Evolutionary conservation across 1,140 invertebrate species (phyloP).

Genomic region (Diorhabda sublineata): DNA sequence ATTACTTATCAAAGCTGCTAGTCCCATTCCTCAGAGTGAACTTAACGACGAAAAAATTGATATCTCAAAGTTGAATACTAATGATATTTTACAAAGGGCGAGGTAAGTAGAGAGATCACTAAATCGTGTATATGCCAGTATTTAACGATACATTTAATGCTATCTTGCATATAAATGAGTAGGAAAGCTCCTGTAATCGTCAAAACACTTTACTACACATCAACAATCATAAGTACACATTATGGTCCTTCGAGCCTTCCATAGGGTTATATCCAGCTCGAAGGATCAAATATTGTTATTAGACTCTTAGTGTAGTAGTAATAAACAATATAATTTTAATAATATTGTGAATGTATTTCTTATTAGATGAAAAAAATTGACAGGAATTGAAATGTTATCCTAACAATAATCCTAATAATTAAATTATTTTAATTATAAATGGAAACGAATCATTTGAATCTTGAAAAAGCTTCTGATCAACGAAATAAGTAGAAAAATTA

Average conservation of each 20-base stretch:
- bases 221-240: neutral
- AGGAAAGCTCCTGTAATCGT: neutral
- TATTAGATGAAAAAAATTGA: no score
- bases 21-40: slow-evolving; percentile 64
- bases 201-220: no score
- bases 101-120: slow-evolving; percentile 53
- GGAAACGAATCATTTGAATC: no score
- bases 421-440: no score
- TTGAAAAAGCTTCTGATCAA: no score
- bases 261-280: neutral
- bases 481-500: no score
- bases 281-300: no score
- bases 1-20: slow-evolving; percentile 61
- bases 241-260: neutral
- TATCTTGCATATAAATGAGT: neutral
- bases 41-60: slow-evolving; percentile 65
- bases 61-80: slow-evolving; percentile 70
- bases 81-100: slow-evolving; percentile 81
- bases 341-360: no score
- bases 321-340: no score
- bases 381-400: no score
- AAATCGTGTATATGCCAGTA: neutral
- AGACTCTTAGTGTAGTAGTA: no score
- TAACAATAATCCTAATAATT: no score
- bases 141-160: neutral